A percentile compares a stretch with the other conserved stretches of the same genome.
Conservation (phyloP, 2,113 vertebrate species). For the Rissa tridactyla region DNA sequence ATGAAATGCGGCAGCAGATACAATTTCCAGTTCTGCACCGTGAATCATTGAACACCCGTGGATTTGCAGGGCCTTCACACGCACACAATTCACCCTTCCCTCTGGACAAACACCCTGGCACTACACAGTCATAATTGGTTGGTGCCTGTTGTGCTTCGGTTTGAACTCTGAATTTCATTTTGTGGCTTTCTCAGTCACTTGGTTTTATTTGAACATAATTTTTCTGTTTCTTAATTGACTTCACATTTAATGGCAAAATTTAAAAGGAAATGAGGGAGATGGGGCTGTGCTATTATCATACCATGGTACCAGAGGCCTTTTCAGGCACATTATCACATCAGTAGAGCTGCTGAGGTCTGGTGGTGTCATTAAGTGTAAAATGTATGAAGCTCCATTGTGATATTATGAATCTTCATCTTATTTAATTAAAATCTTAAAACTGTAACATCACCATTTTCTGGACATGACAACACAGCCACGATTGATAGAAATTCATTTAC, state of each 20-base stretch:
- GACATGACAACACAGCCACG: background rate
- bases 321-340: background rate
- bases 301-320: background rate
- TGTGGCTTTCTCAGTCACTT: background rate
- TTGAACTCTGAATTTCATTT: background rate
- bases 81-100: background rate
- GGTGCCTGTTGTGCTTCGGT: background rate
- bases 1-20: background rate
- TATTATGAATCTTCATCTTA: background rate
- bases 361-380: background rate
- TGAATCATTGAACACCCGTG: background rate
- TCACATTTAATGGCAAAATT: background rate
- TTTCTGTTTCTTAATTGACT: background rate
- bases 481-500: background rate
- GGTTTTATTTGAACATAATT: background rate
- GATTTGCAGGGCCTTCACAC: background rate
- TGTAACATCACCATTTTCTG: background rate
- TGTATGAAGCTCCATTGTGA: background rate
- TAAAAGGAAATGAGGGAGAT: background rate
- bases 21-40: fast-evolving
- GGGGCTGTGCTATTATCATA: background rate
- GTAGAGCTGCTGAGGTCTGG: background rate
- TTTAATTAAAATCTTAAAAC: background rate
- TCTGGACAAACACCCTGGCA: background rate
- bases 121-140: background rate